Base-by-base conservation (phyloP, 2,113 vertebrate species). In the Mustela lutreola region DNA sequence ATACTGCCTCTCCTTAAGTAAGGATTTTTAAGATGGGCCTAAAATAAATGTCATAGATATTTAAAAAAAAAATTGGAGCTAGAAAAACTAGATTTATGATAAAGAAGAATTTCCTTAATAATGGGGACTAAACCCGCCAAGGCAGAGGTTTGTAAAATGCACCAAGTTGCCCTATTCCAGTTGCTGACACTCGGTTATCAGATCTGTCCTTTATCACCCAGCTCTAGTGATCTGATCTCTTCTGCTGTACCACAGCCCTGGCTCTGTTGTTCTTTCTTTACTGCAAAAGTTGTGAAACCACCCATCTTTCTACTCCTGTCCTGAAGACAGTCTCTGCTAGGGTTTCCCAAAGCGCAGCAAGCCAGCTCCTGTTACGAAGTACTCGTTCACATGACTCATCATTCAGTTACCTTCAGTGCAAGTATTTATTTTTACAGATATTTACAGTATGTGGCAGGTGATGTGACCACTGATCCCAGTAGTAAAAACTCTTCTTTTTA, bases 101-200 rank as follows among this genome's bases (percentile, higher is more conserved):
- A 31, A 73, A 56, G 36, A 91, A 97, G 50, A 36, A 78, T 45
- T 91, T 89, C 48, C 26, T 70, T 78, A 70, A 50, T 79, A 45
- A 58, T 3, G 36, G 76, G 86, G 67, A 33, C 50, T 31, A 42
- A 82, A 58, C 21, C 42, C 15, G 39, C 14, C 75, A 56, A 50
- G 7, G 73, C 0, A 15, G 88, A 42, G 4, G 11, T 18, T 33
- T 73, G 33, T 28, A 42, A 58, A 71, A 73, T 31, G 4, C 9
- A 18, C 4, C 0, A 0, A 50, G 36, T 11, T 9, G 39, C 24
- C 36, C 31, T 42, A 50, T 4, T 45, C 11, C 14, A n/a, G 36
- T 0, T 31, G 53, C 75, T 48, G 36, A 36, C 6, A 14, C 1
- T 53, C 22, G 4, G 14, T 18, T 39, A 12, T 15, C 24, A 53